phyloP scores from a whole-genome alignment of 2,888 invertebrate genomes.

The Portevinia maculata region DNA sequence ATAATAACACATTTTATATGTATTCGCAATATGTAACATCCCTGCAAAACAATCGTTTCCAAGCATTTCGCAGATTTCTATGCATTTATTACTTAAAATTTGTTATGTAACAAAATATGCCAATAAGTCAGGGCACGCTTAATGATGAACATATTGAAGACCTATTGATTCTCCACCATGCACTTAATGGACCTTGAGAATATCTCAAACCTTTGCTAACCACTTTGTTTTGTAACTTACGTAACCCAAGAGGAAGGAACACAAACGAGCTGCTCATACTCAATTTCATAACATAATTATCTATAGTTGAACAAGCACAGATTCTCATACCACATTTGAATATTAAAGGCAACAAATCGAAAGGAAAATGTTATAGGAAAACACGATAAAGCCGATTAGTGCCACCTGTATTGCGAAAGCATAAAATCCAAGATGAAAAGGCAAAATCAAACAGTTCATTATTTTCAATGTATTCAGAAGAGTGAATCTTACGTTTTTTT shows the following conservation, averaged over 20 bases:
- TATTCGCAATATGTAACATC: neutral
- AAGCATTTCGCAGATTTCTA: neutral
- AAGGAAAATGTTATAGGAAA: neutral
- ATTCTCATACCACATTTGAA: slow-evolving; percentile 4
- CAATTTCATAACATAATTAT: slow-evolving; percentile 41
- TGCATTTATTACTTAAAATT: neutral
- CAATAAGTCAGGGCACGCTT: neutral
- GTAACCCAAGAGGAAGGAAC: slow-evolving; percentile 12
- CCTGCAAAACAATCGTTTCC: neutral
- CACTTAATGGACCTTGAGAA: slow-evolving; percentile 56
- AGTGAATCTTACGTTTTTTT: too few relatives aligned
- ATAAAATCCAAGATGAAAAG: neutral
- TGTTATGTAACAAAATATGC: neutral
- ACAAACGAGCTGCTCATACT: slow-evolving; percentile 11
- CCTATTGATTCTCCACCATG: slow-evolving; percentile 9
- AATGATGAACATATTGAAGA: too few relatives aligned
- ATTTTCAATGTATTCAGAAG: neutral
- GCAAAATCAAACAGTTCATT: neutral
- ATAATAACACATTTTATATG: too few relatives aligned
- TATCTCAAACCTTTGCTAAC: slow-evolving; percentile 40
- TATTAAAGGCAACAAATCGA: neutral
- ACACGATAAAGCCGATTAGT: slow-evolving; percentile 4
- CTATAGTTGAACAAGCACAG: neutral
- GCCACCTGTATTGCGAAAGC: slow-evolving; percentile 22
- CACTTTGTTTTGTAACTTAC: slow-evolving; percentile 37